Percentiles rank a stretch among this genome's conserved stretches.
Evolutionary conservation across 53 echinoderm and acorn worm genomes (phyloP).

Genomic region (Astropecten irregularis): DNA sequence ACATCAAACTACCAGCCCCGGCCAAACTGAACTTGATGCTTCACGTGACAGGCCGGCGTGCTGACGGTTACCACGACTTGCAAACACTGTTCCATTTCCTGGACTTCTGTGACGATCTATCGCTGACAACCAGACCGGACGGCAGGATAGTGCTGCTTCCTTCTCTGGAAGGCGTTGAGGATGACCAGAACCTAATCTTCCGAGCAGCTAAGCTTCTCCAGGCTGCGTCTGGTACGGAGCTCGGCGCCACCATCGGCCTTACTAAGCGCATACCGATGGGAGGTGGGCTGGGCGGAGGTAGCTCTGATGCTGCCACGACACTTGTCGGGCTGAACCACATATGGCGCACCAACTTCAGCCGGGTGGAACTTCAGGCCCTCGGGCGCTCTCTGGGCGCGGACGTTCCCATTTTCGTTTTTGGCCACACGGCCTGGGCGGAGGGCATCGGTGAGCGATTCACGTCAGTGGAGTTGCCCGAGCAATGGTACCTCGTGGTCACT

Average conservation of each 20-base stretch:
- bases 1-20: conserved; percentile 44
- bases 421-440: conserved; percentile 40
- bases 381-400: conserved; percentile 13
- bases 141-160: not conserved
- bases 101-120: conserved; percentile 36
- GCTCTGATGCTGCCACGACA: conserved; percentile 26
- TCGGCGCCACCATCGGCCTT: conserved; percentile 13
- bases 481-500: conserved; percentile 15
- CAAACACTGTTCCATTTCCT: conserved; percentile 50
- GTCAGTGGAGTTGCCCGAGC: conserved; percentile 7
- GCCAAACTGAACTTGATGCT: conserved; percentile 49
- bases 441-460: conserved; percentile 14
- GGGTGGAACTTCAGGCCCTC: not conserved
- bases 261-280: conserved; percentile 39
- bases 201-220: conserved; percentile 38
- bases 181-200: conserved; percentile 21
- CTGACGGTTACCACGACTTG: conserved; percentile 46
- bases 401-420: conserved; percentile 17
- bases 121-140: conserved; percentile 30
- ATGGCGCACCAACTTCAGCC: conserved; percentile 3
- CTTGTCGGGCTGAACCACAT: conserved; percentile 25
- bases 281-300: conserved; percentile 33
- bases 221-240: not conserved
- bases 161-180: not conserved
- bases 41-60: conserved; percentile 19